phyloP scores from a whole-genome alignment of 2,888 invertebrate species.

The Troilus luridus region DNA sequence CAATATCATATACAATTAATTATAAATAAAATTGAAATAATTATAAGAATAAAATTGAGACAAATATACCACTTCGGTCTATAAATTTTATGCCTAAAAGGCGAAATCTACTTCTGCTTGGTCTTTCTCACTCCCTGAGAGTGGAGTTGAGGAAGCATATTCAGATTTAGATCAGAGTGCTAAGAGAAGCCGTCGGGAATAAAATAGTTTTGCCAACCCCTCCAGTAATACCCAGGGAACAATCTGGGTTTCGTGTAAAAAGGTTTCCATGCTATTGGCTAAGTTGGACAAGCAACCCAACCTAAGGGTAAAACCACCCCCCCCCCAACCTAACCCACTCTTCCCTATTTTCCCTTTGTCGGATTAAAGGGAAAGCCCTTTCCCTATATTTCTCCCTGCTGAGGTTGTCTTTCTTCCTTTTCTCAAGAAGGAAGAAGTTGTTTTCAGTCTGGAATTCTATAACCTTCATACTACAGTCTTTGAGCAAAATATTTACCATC shows the following conservation, averaged over 20 bases:
- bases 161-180: neutral
- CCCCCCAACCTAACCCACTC: neutral
- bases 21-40: too few relatives aligned
- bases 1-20: too few relatives aligned
- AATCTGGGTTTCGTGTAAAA: neutral
- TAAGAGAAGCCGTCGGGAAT: neutral
- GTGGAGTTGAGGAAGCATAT: neutral
- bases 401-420: neutral
- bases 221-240: neutral
- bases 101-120: too few relatives aligned
- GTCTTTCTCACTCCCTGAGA: neutral
- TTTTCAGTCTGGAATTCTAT: neutral
- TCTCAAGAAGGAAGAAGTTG: neutral
- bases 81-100: too few relatives aligned
- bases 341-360: neutral
- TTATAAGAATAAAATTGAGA: too few relatives aligned
- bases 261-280: neutral
- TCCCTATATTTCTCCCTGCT: neutral
- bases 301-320: neutral
- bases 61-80: too few relatives aligned
- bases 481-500: neutral
- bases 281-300: neutral
- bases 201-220: neutral
- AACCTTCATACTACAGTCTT: neutral
- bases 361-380: neutral